Evolutionary conservation across 2,888 invertebrate genomes (phyloP), one percentile per base, ranked within the genome.

Genomic region (Oscheius sp.): DNA sequence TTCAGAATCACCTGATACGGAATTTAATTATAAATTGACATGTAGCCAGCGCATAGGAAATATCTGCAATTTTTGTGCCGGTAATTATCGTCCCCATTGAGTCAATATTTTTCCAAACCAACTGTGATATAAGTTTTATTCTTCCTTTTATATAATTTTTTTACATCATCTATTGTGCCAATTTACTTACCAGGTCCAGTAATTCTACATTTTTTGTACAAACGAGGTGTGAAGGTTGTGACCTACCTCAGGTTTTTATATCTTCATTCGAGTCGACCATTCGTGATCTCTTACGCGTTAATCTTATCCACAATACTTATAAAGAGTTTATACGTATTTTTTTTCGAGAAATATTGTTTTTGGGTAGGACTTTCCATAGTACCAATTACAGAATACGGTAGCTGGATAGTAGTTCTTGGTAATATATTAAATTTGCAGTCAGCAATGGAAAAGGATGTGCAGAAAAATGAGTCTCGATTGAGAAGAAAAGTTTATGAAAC

Each of bases 1-100:
- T 1, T 21, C 56, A 1, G 56, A 56, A 0, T 43, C 55, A 29
- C 1, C 29, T 21, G 43, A 41, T 29, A 29, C 25, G 16, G 29
- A 45, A 3, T 35, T 35, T n/a, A 18, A 46, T 71, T 76, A 52
- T 12, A 29, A 53, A 18, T 29, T 64, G 13, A 59, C 73, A 0
- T 59, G 56, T 21, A 45, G 46, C 25, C 58, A 68, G 5, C 46
- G 73, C 23, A 46, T 73, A 29, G 74, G 72, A 29, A 80, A 80
- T 21, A 45, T 80, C 1, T 63, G 76, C 27, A 77, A 80, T 27
- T 80, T 80, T 25, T 77, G 68, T 58, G 71, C 78, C 7, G 78
- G 78, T n/a, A 76, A 75, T 21, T 56, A 72, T 29, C 66, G 49
- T 18, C 29, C 52, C 23, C 66, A 16, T 46, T 63, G 35, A n/a